phyloP scores from a whole-genome alignment of 92 coral and sea anemone genomes.

The Epizoanthus illoricatus region DNA sequence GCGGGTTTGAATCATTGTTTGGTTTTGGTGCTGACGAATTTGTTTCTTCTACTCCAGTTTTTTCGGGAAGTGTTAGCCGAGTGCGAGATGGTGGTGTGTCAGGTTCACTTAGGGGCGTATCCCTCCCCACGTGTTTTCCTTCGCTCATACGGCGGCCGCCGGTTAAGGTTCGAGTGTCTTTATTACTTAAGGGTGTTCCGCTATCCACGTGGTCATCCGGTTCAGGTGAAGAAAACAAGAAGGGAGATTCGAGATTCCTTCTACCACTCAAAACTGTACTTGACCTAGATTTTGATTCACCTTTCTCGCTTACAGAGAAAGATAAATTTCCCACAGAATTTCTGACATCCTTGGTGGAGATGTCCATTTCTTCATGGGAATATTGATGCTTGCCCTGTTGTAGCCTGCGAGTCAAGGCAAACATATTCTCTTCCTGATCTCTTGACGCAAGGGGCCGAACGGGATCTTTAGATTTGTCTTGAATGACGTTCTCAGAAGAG shows the following conservation, averaged over 20 bases:
- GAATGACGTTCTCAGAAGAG: background rate
- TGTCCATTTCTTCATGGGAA: too few relatives aligned
- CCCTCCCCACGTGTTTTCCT: background rate
- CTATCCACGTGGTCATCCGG: background rate
- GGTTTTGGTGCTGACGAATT: background rate
- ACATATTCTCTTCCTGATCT: background rate
- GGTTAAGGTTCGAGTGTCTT: background rate
- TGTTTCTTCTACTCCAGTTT: background rate
- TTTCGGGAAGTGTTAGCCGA: background rate
- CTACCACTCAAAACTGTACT: background rate
- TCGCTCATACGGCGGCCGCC: background rate
- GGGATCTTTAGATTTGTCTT: background rate
- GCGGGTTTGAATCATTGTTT: background rate
- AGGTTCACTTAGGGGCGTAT: background rate
- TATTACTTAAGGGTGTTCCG: too few relatives aligned
- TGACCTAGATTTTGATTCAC: background rate
- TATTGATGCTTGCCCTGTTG: constrained; percentile 8
- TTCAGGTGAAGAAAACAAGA: constrained; percentile 13
- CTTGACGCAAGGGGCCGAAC: background rate
- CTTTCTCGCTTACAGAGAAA: background rate
- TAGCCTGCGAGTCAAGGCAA: background rate
- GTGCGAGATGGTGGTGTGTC: background rate
- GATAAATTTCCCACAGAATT: constrained; percentile 10
- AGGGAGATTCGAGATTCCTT: background rate
- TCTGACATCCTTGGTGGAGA: background rate